phyloP scores from a whole-genome alignment of 1,140 invertebrate genomes.

The Bombus confusus region DNA sequence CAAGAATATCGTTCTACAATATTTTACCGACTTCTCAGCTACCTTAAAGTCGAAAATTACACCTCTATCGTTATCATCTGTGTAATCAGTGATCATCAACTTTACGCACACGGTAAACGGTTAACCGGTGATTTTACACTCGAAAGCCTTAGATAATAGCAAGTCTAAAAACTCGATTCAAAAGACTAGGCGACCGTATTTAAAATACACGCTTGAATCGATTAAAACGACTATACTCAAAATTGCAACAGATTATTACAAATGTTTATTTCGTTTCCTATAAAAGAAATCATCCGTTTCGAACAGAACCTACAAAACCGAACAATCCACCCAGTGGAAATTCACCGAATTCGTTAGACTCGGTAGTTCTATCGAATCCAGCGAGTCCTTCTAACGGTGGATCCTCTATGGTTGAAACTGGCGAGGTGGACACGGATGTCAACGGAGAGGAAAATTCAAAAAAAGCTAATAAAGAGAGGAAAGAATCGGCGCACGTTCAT shows the following conservation, averaged over 20 bases:
- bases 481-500: background rate
- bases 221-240: background rate
- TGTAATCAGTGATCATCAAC: conserved; percentile 1
- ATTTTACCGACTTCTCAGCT: background rate
- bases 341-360: background rate
- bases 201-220: background rate
- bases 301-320: background rate
- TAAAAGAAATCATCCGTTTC: background rate
- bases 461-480: too few species aligned
- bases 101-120: background rate
- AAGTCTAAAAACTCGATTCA: background rate
- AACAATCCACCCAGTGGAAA: background rate
- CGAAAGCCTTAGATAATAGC: conserved; percentile 3
- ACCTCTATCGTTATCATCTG: background rate
- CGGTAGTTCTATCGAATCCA: background rate
- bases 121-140: conserved; percentile 7
- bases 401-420: too few species aligned
- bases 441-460: background rate
- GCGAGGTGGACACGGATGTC: background rate
- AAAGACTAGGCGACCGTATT: background rate
- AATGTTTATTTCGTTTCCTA: background rate
- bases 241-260: background rate
- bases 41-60: background rate
- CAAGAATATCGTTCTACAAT: background rate
- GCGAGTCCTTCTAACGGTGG: background rate